Percentiles rank a stretch among this genome's conserved stretches.
phyloP scores from a whole-genome alignment of 2,888 invertebrate genomes.

The Ectemnius continuus region DNA sequence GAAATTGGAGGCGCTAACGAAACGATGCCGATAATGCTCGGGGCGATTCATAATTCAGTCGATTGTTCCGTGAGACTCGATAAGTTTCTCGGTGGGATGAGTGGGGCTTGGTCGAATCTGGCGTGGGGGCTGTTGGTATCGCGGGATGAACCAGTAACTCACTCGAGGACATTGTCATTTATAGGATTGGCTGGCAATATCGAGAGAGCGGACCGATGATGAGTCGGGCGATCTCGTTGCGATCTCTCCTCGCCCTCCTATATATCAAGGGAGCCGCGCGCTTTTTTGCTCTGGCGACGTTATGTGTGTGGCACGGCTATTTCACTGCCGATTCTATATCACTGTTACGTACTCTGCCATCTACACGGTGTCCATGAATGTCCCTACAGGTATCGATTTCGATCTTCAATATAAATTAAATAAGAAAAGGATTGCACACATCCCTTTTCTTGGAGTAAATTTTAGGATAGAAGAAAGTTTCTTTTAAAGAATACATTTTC shows the following conservation, averaged over 20 bases:
- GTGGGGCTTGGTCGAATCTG: constrained; percentile 1
- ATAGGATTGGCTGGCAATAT: constrained; percentile 26
- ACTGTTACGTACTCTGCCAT: constrained; percentile 39
- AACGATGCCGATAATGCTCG: constrained; percentile 42
- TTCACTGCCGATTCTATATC: constrained; percentile 47
- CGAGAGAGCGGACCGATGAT: constrained; percentile 31
- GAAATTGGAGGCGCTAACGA: constrained; percentile 42
- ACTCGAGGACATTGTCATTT: constrained; percentile 38
- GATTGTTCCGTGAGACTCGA: constrained; percentile 36
- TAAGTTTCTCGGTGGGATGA: constrained; percentile 21
- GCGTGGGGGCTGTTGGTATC: constrained; percentile 1
- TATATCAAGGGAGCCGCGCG: constrained; percentile 11
- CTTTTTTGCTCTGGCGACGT: constrained; percentile 38
- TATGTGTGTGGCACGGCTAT: constrained; percentile 45
- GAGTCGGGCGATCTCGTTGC: constrained; percentile 36
- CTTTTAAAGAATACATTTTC: no score
- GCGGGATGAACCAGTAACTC: constrained; percentile 48
- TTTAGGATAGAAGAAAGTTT: no score
- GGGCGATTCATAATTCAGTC: constrained; percentile 52
- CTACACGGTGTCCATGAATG: constrained; percentile 43
- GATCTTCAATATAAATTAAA: no score
- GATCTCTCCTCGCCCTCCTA: constrained; percentile 38
- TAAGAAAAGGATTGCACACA: no score
- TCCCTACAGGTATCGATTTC: neutral
- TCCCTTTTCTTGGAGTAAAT: no score